Conservation (phyloP, 2,888 invertebrate species). For the Diarsia brunnea region DNA sequence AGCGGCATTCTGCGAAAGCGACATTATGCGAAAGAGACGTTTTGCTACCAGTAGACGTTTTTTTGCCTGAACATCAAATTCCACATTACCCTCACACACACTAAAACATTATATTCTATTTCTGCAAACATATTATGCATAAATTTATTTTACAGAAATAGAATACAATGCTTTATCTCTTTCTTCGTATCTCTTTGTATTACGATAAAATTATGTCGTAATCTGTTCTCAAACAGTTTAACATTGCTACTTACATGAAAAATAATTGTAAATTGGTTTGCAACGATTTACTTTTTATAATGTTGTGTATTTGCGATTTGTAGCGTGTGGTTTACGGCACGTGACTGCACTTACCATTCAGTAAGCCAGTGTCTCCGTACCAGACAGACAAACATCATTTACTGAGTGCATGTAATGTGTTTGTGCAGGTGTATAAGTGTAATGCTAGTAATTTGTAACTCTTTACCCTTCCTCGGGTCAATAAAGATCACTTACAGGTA, state of each 20-base stretch:
- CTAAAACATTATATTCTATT: no score
- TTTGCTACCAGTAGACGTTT: no score
- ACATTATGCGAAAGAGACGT: no score
- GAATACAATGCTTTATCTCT: background rate
- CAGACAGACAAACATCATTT: background rate
- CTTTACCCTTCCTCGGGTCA: background rate
- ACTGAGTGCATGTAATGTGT: no score
- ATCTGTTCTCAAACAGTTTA: background rate
- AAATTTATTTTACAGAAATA: background rate
- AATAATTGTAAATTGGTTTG: background rate
- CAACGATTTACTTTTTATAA: background rate
- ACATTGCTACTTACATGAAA: background rate
- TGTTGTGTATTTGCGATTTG: background rate
- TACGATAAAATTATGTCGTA: background rate
- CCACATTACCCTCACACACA: background rate
- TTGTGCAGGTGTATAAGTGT: background rate
- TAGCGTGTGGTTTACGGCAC: background rate
- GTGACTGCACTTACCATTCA: background rate
- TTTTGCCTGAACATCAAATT: background rate
- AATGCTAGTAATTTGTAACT: background rate
- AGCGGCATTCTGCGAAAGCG: no score
- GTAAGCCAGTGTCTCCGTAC: background rate
- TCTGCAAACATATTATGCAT: background rate
- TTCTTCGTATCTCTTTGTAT: constrained; percentile 3
- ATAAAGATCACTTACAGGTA: no score